Percentiles rank a stretch among this genome's conserved stretches.
Evolutionary conservation across 2,113 vertebrate species (phyloP).

Genomic region (Panthera uncia): DNA sequence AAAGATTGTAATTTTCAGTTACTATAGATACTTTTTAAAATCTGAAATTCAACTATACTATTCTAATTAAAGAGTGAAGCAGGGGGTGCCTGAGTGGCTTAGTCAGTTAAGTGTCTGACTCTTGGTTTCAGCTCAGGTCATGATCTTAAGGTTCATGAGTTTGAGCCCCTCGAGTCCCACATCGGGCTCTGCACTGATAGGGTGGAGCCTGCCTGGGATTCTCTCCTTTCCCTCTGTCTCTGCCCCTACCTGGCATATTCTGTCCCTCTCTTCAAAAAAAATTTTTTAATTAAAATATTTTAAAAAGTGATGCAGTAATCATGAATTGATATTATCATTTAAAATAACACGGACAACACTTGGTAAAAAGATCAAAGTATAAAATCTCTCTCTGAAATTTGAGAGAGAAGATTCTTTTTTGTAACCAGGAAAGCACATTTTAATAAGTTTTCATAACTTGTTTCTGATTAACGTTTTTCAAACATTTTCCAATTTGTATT

Average conservation of each 20-base stretch:
- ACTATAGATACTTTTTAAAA: not conserved
- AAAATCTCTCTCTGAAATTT: constrained; percentile 22
- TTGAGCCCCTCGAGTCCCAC: too few relatives aligned
- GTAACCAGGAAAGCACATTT: not conserved
- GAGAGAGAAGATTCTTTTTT: not conserved
- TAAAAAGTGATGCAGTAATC: not conserved
- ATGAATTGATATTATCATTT: not conserved
- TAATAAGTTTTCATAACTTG: not conserved
- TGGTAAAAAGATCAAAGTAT: not conserved
- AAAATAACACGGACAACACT: not conserved
- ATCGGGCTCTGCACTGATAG: too few relatives aligned
- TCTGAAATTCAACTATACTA: not conserved
- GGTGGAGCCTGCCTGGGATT: too few relatives aligned
- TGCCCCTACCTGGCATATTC: too few relatives aligned
- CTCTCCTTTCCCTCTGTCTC: too few relatives aligned
- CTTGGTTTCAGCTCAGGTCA: too few relatives aligned
- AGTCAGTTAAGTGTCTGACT: too few relatives aligned
- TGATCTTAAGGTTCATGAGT: too few relatives aligned
- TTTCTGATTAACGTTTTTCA: not conserved
- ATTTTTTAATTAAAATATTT: not conserved
- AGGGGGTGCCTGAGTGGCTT: too few relatives aligned
- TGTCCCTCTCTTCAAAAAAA: too few relatives aligned
- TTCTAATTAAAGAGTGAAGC: not conserved
- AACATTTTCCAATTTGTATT: not conserved
- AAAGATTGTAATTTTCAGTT: not conserved